Base-by-base conservation (phyloP, 2,113 vertebrate genomes). In the Corvus moneduloides region DNA sequence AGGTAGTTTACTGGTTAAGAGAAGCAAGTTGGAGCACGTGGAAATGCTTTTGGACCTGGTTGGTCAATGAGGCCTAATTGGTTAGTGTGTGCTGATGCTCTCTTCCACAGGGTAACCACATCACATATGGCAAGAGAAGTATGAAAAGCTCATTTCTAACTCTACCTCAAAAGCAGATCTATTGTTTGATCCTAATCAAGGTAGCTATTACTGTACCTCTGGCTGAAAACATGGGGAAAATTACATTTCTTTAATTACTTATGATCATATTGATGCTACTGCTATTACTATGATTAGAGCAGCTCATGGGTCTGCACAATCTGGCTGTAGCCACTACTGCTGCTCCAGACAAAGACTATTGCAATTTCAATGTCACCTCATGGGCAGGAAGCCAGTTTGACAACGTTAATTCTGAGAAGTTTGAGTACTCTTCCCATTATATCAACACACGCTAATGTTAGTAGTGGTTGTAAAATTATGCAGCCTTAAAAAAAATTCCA, bases 381-480 rank as follows among this genome's bases (percentile, higher is more conserved):
- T 28, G 39, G 63, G 75, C 87, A 80, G 55, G 33, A 83, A 77
- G 78, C 67, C 78, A 69, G 10, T 59, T 30, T 85, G 84, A 55
- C 58, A 55, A 27, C 8, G 33, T 87, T 73, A 79, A 41, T 86
- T 85, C 48, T 94, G 72, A 80, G 64, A 85, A 90, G 51, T 93
- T 77, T 67, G 66, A 79, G 35, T 95, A 83, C 30, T 90, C 63
- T 55, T 52, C 33, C 66, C 26, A 46, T 82, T 84, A 37, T 63
- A 71, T 77, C 87, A 85, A 56, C 35, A 63, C 33, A 54, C 2
- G 0, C 0, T 0, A 69, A 63, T 6, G 20, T 72, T 87, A 63
- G 62, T 64, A 91, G 63, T 59, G n/a, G 82, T 72, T 91, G 78
- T 93, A 91, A 94, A 94, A 84, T 90, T 88, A 85, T 88, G 71